A percentile compares a stretch with the other conserved stretches of the same genome.
These are phyloP conservation scores for Zeus faber DNA, from an alignment of 2,113 vertebrate species.

Conservation along the genomic window DNA sequence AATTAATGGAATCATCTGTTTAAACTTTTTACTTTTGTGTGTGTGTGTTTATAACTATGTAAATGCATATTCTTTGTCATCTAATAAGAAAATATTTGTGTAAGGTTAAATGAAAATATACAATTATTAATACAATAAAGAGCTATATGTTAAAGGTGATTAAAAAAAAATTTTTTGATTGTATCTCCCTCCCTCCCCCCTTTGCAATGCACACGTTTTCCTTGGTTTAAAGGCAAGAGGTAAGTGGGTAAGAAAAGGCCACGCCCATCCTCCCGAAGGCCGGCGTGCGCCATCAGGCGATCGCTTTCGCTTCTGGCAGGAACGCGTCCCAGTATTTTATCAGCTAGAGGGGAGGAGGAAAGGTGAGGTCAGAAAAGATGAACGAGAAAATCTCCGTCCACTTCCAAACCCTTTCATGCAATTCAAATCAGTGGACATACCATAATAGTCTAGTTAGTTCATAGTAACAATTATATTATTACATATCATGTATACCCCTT, in stretches of 20 bases:
- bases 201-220: slow-evolving; percentile 53
- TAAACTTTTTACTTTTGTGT: slow-evolving; percentile 2
- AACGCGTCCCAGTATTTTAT: slow-evolving; percentile 98
- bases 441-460: too few relatives aligned
- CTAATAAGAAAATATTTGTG: slow-evolving; percentile 93
- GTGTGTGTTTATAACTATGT: slow-evolving; percentile 23
- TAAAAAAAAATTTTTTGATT: slow-evolving; percentile 49
- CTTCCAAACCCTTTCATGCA: too few relatives aligned
- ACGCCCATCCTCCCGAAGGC: slow-evolving; percentile 37
- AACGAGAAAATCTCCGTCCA: too few relatives aligned
- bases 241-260: slow-evolving; percentile 82
- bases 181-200: slow-evolving; percentile 64
- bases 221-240: slow-evolving; percentile 82
- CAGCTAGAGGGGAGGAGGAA: slow-evolving; percentile 70
- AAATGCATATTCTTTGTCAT: slow-evolving; percentile 48
- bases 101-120: slow-evolving; percentile 86
- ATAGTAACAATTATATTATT: too few relatives aligned
- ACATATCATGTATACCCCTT: too few relatives aligned
- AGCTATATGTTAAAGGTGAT: slow-evolving; percentile 68
- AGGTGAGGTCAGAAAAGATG: neutral
- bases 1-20: slow-evolving; percentile 34
- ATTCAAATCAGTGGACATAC: too few relatives aligned
- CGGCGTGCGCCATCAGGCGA: slow-evolving; percentile 79
- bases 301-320: slow-evolving; percentile 96
- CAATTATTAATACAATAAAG: slow-evolving; percentile 75